Evolutionary conservation across 2,888 invertebrate species (phyloP).

Genomic region (Xestia xanthographa): DNA sequence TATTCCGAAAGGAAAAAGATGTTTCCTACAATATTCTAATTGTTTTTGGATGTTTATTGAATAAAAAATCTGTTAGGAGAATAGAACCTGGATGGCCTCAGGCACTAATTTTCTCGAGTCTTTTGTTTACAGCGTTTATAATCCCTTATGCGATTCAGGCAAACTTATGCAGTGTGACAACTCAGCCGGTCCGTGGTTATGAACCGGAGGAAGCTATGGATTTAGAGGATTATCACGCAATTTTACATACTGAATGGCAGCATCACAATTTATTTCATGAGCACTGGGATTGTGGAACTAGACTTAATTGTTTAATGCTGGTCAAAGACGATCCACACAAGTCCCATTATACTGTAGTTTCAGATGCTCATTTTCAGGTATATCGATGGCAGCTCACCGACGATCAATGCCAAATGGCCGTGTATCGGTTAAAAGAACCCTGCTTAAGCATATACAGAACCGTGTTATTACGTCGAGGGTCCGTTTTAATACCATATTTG

Average conservation of each 20-base stretch:
- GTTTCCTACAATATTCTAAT: slow-evolving; percentile 62
- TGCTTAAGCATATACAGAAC: slow-evolving; percentile 59
- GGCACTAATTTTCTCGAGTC: slow-evolving; percentile 59
- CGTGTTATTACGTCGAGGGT: slow-evolving; percentile 72
- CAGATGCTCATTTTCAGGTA: slow-evolving; percentile 51
- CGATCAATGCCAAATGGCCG: slow-evolving; percentile 55
- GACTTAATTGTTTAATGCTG: slow-evolving; percentile 65
- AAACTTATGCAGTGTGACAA: slow-evolving; percentile 67
- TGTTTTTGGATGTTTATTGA: slow-evolving; percentile 72
- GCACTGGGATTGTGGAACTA: slow-evolving; percentile 55
- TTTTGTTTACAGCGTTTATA: slow-evolving; percentile 70
- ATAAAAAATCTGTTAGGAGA: slow-evolving; percentile 59
- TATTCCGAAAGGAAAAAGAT: slow-evolving; percentile 66
- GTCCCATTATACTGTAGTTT: slow-evolving; percentile 64
- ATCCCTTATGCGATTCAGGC: slow-evolving; percentile 71
- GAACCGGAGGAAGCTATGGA: slow-evolving; percentile 62
- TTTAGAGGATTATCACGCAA: slow-evolving; percentile 46
- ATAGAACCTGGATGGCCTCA: slow-evolving; percentile 60
- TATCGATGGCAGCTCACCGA: slow-evolving; percentile 64
- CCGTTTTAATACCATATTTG: slow-evolving; percentile 58
- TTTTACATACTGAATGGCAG: slow-evolving; percentile 34
- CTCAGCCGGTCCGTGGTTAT: slow-evolving; percentile 65
- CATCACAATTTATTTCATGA: not conserved
- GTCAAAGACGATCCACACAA: slow-evolving; percentile 55
- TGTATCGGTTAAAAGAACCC: slow-evolving; percentile 65